Evolutionary conservation across 2,888 invertebrate genomes (phyloP).

Genomic region (Lacanobia oleracea): DNA sequence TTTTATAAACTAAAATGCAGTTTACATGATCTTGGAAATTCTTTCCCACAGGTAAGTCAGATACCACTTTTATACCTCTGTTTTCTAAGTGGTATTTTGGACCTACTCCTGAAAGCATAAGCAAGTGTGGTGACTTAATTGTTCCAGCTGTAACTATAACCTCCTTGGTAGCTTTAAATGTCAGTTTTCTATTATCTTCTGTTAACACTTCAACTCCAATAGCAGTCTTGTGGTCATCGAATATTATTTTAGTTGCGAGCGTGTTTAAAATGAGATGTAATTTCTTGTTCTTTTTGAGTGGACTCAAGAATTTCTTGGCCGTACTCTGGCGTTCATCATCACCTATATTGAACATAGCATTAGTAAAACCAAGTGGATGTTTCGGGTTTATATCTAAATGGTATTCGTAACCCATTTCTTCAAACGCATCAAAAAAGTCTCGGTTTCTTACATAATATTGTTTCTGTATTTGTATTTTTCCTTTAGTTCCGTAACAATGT

Average conservation of each 20-base stretch:
- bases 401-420: conserved; percentile 81
- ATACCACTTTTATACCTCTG: conserved; percentile 76
- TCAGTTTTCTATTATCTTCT: conserved; percentile 63
- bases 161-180: conserved; percentile 80
- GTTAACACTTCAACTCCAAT: conserved; percentile 80
- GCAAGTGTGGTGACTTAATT: conserved; percentile 84
- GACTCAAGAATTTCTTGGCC: conserved; percentile 85
- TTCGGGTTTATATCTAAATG: conserved; percentile 53
- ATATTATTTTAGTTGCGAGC: conserved; percentile 85
- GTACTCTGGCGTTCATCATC: conserved; percentile 86
- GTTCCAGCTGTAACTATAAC: conserved; percentile 85
- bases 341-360: conserved; percentile 82
- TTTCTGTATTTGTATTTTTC: conserved; percentile 79
- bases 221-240: conserved; percentile 83
- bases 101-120: conserved; percentile 88
- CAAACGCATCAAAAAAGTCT: conserved; percentile 75
- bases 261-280: conserved; percentile 81
- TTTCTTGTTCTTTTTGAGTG: conserved; percentile 69
- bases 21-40: conserved; percentile 86
- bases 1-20: conserved; percentile 67
- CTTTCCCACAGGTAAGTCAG: conserved; percentile 83
- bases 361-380: conserved; percentile 79
- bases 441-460: conserved; percentile 52
- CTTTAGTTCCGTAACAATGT: conserved; percentile 77
- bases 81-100: conserved; percentile 77